Evolutionary conservation across 2,113 vertebrate species (phyloP).

Genomic region (Grallaria varia): DNA sequence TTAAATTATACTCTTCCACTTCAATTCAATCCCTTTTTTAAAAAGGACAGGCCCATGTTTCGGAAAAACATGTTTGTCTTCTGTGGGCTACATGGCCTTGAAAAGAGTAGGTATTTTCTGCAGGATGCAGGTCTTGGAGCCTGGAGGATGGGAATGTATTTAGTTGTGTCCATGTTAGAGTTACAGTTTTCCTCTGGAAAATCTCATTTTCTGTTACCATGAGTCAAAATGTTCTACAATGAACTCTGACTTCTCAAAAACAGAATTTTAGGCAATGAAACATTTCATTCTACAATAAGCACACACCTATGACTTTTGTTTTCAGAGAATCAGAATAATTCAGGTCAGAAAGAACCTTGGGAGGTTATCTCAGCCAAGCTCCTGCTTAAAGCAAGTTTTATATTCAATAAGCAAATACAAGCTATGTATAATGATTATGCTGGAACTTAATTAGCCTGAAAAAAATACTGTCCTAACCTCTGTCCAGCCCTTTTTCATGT

Average conservation of each 20-base stretch:
- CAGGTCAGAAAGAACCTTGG: neutral
- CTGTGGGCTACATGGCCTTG: neutral
- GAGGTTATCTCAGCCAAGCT: conserved; percentile 10
- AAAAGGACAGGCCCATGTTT: neutral
- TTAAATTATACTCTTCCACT: conserved; percentile 35
- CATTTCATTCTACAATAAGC: neutral
- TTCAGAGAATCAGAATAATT: conserved; percentile 17
- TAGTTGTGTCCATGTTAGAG: neutral
- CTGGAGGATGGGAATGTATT: neutral
- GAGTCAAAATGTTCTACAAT: neutral
- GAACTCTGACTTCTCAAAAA: conserved; percentile 40
- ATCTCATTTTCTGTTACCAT: conserved; percentile 17
- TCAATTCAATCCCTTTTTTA: neutral
- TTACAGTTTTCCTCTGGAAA: neutral
- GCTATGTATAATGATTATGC: neutral
- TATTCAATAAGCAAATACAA: conserved; percentile 8
- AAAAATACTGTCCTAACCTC: conserved; percentile 34
- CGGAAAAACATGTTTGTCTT: neutral
- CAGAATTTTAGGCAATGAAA: conserved; percentile 38
- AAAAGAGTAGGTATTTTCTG: neutral
- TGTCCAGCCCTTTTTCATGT: neutral
- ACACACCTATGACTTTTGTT: neutral
- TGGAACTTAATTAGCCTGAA: conserved; percentile 35
- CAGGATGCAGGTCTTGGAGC: neutral
- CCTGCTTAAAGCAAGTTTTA: conserved; percentile 18